Evolutionary conservation across 2,888 invertebrate species (phyloP).

Genomic region (Toxonevra muliebris): DNA sequence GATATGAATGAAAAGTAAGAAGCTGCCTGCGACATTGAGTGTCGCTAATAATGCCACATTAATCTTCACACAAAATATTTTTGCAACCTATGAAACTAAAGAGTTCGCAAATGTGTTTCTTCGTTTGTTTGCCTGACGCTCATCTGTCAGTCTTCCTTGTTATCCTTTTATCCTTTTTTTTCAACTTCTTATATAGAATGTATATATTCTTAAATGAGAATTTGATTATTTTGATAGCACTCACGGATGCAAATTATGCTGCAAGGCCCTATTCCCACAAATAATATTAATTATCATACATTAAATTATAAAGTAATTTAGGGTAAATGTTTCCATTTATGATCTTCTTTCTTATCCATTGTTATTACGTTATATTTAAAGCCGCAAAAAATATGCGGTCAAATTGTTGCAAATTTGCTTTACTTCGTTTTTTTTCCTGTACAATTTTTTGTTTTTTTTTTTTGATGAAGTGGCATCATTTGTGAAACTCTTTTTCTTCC

Average conservation of each 20-base stretch:
- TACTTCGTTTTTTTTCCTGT: background rate
- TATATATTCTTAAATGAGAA: background rate
- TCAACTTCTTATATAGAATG: background rate
- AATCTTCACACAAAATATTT: conserved; percentile 46
- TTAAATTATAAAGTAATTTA: conserved; percentile 23
- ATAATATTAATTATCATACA: background rate
- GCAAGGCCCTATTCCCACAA: background rate
- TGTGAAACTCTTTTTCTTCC: background rate
- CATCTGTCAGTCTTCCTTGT: background rate
- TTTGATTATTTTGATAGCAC: conserved; percentile 15
- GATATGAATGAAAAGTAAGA: background rate
- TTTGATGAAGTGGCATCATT: conserved; percentile 1
- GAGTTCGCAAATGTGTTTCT: conserved; percentile 3
- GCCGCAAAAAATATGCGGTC: conserved; percentile 19
- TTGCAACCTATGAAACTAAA: conserved; percentile 10
- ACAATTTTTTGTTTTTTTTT: background rate
- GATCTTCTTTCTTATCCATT: too few species aligned
- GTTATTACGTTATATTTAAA: too few species aligned
- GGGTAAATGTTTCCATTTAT: background rate
- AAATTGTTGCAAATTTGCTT: conserved; percentile 17
- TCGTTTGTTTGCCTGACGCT: background rate
- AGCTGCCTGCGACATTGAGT: conserved; percentile 34
- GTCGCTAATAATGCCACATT: conserved; percentile 46
- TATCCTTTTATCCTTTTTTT: background rate
- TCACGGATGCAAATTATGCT: conserved; percentile 14